Evolutionary conservation across 1,140 invertebrate genomes (phyloP), one percentile per base, ranked within the genome.

Genomic region (Cecropterus lyciades): DNA sequence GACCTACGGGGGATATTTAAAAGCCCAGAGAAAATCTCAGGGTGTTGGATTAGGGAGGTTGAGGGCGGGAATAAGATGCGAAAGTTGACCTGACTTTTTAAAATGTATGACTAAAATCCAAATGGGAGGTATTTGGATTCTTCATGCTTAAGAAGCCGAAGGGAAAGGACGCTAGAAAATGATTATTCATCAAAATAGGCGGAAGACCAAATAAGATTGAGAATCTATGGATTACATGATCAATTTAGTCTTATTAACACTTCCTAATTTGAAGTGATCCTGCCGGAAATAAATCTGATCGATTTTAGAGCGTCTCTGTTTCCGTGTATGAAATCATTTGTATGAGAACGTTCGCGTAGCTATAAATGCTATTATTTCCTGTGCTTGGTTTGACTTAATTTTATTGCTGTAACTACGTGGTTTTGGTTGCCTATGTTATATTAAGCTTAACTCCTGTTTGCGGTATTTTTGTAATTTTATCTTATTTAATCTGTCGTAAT

Each of bases 241-340:
- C 77, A 60, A 76, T 80, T 78, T 78, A 74, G 79, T 84, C 69
- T 65, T 72, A 69, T 77, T 75, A 30, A 65, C 60, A 81, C 66
- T 85, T 89, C 79, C 84, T 88, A 88, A 88, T 80, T 66, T 75
- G 66, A 79, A 75, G 72, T 72, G 73, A 85, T 85, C 77, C 76
- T 87, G 84, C 85, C 87, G 87, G 86, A 87, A 85, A 84, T 73
- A 64, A 73, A 70, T 72, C 20, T 85, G 84, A 84, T 86, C 79
- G 81, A 84, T 82, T 80, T 69, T 70, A 52, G 62, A 67, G 42
- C 72, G 75, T 75, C 20, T 43, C 24, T 43, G 51, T 77, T 88
- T 89, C 85, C 87, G 84, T 77, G 72, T 89, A 87, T 87, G 85
- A 87, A 87, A 83, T 87, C 87, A 89, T 77, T 67, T 68, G 63